Conservation (phyloP, 2,797 vertebrate species). For the Urosaurus nigricauda region DNA sequence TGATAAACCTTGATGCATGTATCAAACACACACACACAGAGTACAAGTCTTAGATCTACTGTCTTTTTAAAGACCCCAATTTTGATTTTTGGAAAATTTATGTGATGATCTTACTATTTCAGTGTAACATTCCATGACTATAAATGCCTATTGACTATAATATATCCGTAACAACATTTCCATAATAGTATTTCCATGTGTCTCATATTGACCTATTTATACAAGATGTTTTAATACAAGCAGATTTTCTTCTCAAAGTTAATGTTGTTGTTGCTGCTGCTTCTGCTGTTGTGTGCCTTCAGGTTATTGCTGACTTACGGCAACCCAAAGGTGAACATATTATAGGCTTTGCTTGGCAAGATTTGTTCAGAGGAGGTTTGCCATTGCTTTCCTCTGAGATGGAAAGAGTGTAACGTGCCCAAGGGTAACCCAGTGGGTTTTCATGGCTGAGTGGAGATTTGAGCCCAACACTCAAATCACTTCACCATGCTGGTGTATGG, state of each 20-base stretch:
- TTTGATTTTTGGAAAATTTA: conserved; percentile 45
- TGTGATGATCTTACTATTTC: not conserved
- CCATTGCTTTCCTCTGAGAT: no score
- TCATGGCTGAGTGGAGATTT: no score
- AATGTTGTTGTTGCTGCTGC: not conserved
- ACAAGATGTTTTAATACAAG: not conserved
- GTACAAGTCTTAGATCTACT: not conserved
- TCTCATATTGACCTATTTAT: not conserved
- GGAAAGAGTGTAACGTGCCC: no score
- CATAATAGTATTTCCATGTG: not conserved
- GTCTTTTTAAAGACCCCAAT: conserved; percentile 50
- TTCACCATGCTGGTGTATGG: no score
- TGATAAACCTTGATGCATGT: conserved; percentile 26
- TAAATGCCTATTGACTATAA: not conserved
- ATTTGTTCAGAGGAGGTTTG: no score
- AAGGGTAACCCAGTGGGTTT: no score
- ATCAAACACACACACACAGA: not conserved
- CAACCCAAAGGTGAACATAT: no score
- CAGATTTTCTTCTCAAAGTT: not conserved
- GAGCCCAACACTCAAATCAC: no score
- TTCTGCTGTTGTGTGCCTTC: no score
- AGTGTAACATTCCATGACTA: not conserved
- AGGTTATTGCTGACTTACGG: no score
- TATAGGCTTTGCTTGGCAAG: no score
- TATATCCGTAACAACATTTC: no score